Base-by-base conservation (phyloP, 2,888 invertebrate genomes). In the Lutraria lutraria region DNA sequence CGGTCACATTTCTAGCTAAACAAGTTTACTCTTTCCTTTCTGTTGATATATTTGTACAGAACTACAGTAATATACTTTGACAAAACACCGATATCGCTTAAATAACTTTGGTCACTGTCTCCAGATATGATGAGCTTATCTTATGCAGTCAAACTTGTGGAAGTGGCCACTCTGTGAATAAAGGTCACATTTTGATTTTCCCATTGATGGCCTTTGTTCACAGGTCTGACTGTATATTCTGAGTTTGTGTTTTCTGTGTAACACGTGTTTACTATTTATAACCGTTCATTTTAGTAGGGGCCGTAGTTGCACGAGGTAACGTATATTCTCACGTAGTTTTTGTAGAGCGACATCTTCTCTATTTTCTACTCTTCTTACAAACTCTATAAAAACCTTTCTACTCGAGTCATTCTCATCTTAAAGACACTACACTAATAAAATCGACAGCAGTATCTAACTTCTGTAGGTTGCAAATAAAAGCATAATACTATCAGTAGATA, bases 221-320 rank as follows among this genome's bases (percentile, higher is more conserved):
- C n/a, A n/a, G n/a, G n/a, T n/a, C n/a, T n/a, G n/a, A n/a, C n/a
- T n/a, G n/a, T n/a, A n/a, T n/a, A n/a, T n/a, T n/a, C n/a, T n/a
- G 25, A 53, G 13, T 79, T 31, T 52, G 43, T 81, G 53, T 81
- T 63, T 63, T 63, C 83, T 3, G 21, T 12, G 16, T 63, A 29
- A 12, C 53, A 54, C 31, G 52, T 79, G 34, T 86, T 81, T 25
- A 68, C 63, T n/a, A 25, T 68, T 25, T 68, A n/a, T 52, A 25
- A 86, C 43, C 60, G 54, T 82, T 76, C 76, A 31, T 34, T 76
- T 76, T 76, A 0, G 15, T 60, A 88, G 89, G 86, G 88, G 90
- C n/a, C 87, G 91, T 25, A 89, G 89, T 31, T 86, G 60, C 56
- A 91, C 91, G 10, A 91, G 91, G 90, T 90, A 90, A 85, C 13